Evolutionary conservation across 92 coral and sea anemone genomes (phyloP), one percentile per base, ranked within the genome.

Genomic region (Nematostella vectensis): DNA sequence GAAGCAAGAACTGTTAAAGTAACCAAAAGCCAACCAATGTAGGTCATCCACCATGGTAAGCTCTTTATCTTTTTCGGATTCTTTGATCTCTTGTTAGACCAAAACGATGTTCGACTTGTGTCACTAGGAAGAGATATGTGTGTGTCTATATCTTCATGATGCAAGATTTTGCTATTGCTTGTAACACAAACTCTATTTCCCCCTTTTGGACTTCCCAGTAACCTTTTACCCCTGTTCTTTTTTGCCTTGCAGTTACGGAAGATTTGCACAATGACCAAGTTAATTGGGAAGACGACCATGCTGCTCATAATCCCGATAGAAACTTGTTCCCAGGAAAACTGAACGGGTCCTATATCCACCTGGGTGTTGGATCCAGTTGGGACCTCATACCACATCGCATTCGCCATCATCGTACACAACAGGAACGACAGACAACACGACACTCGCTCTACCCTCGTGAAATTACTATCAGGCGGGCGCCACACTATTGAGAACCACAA

Each of bases 351-450:
- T 21, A 93, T 69, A 36, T 86, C 67, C 27, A 87, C 79, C 4
- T 66, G 69, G 2, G 75, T 75, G 71, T 70, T 72, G 4, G 63
- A 55, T 2, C 83, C 93, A 17, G 11, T 45, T 42, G 77, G 83
- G 11, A 74, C 67, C 51, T 86, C 52, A 61, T 93, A 93, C 96
- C 96, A 93, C 93, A 93, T 74, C 2, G 99, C 99, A 52, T 93
- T 93, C 11, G 80, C 81, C 99, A 93, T 86, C 99, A 93, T 93
- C 25, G 82, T 74, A 29, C 96, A 78, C 26, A 93, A 75, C 31
- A 93, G 88, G 37, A 93, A 87, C 52, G 99, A 86, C 47, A 93
- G 62, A 55, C 99, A 93, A 50, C 99, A 93, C 0, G 99, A 86
- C 59, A 93, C 83, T 43, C 99, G 79, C 64, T 93, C 95, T 24